Evolutionary conservation across 2,113 vertebrate genomes (phyloP).

Genomic region (Microcebus ravelobensis): DNA sequence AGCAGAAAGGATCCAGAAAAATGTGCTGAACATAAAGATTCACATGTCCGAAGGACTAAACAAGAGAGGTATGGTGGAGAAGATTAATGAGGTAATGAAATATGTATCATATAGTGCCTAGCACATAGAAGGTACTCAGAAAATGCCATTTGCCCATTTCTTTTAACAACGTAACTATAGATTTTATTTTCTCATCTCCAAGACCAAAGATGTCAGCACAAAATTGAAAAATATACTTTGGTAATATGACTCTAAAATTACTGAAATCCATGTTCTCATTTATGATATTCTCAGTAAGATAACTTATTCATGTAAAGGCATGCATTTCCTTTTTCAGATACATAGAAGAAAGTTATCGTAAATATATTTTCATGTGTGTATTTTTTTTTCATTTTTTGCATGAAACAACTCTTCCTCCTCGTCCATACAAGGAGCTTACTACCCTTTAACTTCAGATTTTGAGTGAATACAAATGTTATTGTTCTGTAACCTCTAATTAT

Average conservation of each 20-base stretch:
- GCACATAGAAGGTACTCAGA: not conserved
- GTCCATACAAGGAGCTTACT: not conserved
- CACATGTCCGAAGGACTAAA: not conserved
- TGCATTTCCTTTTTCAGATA: not conserved
- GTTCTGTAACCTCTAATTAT: not conserved
- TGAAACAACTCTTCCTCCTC: not conserved
- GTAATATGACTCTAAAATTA: not conserved
- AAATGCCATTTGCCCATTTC: not conserved
- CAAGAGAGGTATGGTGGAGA: not conserved
- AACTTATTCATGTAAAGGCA: not conserved
- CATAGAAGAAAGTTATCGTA: not conserved
- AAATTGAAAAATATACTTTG: not conserved
- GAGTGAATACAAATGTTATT: not conserved
- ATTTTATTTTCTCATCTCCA: slow-evolving; percentile 13
- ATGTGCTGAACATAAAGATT: not conserved
- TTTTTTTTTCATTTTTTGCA: not conserved
- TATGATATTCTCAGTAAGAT: not conserved
- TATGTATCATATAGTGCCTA: not conserved
- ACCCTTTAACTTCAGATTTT: not conserved
- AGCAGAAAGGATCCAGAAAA: not conserved
- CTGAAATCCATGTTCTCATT: not conserved
- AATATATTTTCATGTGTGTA: not conserved
- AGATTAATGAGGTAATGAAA: not conserved
- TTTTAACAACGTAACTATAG: not conserved
- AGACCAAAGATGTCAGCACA: not conserved